Conservation (phyloP, 2,888 invertebrate species). For the Rotaria sp. region DNA sequence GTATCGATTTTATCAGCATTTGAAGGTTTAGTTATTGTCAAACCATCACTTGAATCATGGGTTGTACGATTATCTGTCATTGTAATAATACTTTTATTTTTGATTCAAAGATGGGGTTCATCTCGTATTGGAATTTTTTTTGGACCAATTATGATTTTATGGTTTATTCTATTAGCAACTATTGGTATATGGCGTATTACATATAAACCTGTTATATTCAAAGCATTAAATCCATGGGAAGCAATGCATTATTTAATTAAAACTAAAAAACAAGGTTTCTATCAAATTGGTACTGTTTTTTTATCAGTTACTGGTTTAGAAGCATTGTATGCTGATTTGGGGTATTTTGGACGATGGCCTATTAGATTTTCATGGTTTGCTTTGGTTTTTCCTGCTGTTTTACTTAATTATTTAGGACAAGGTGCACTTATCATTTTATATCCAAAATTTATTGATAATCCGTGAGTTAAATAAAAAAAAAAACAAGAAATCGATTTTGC, state of each 20-base stretch:
- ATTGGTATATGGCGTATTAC: constrained; percentile 20
- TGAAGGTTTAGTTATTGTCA: background rate
- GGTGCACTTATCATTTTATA: background rate
- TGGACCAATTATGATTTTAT: constrained; percentile 18
- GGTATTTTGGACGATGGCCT: constrained; percentile 29
- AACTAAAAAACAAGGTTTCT: background rate
- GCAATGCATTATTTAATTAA: constrained; percentile 2
- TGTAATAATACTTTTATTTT: background rate
- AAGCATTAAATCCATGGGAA: constrained; percentile 11
- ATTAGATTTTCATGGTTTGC: constrained; percentile 3
- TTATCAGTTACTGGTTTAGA: constrained; percentile 13
- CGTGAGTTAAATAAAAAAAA: background rate
- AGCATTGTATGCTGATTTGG: constrained; percentile 13
- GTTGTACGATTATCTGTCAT: background rate
- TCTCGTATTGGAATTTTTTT: background rate
- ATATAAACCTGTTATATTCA: background rate
- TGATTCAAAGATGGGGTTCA: background rate
- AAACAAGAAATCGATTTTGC: no score
- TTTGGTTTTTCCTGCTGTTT: constrained; percentile 6
- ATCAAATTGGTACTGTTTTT: background rate
- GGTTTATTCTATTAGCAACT: background rate
- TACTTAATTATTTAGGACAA: constrained; percentile 21
- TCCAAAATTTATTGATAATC: background rate
- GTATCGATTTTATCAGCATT: constrained; percentile 24
- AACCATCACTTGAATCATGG: background rate